These are phyloP conservation scores for Ypsolopha sequella DNA, from an alignment of 2,888 invertebrate genomes.

Conservation along the genomic window DNA sequence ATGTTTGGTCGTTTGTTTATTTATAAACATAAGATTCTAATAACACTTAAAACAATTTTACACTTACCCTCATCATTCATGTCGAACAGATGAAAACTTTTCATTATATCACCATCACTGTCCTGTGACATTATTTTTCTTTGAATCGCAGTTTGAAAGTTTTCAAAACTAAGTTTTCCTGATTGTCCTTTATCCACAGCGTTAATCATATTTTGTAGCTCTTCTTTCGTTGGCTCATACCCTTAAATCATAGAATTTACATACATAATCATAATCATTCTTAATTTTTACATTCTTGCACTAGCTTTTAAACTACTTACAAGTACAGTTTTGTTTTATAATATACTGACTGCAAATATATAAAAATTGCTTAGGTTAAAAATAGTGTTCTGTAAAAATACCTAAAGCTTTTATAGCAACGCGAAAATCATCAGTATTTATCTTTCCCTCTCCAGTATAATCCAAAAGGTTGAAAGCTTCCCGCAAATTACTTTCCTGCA, in stretches of 20 bases:
- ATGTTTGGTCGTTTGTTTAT: too few relatives aligned
- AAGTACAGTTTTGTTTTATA: too few relatives aligned
- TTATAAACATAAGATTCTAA: too few relatives aligned
- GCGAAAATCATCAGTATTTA: slow-evolving; percentile 52
- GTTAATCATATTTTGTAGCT: slow-evolving; percentile 48
- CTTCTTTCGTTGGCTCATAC: slow-evolving; percentile 58
- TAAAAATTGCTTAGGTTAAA: too few relatives aligned
- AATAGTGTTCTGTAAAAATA: slow-evolving; percentile 13
- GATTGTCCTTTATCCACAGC: slow-evolving; percentile 50
- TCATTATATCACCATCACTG: slow-evolving; percentile 57
- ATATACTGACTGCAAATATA: too few relatives aligned
- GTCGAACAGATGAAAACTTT: slow-evolving; percentile 59
- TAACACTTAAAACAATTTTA: not conserved
- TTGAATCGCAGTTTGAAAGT: slow-evolving; percentile 59
- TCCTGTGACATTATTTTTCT: slow-evolving; percentile 56
- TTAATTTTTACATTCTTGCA: too few relatives aligned
- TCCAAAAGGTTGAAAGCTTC: slow-evolving; percentile 57
- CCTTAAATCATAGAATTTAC: slow-evolving; percentile 21
- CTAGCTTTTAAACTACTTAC: too few relatives aligned
- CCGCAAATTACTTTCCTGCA: slow-evolving; percentile 46
- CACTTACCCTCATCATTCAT: slow-evolving; percentile 42
- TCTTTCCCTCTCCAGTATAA: slow-evolving; percentile 54
- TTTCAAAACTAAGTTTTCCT: slow-evolving; percentile 55
- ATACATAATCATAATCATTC: too few relatives aligned
- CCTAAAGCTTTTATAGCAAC: slow-evolving; percentile 61